Base-by-base conservation (phyloP, 1,140 invertebrate genomes). In the Pachyrhynchus sulphureomaculatus region DNA sequence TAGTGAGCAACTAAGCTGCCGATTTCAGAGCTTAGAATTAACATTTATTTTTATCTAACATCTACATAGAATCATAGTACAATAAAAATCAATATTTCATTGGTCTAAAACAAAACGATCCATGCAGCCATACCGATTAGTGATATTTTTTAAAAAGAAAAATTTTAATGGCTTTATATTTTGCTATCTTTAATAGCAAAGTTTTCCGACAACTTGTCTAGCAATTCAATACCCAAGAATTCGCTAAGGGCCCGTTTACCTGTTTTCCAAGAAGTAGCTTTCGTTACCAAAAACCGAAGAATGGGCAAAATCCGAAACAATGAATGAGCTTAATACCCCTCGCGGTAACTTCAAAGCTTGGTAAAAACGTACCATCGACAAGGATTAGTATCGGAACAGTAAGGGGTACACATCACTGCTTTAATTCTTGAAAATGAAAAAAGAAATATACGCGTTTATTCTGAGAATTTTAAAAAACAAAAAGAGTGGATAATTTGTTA, bases 251-350 rank as follows among this genome's bases (percentile, higher is more conserved):
- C 36, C 51, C 17, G 17, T 15, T 53, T 53, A 53, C 51, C 51
- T 53, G 51, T 39, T 41, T 53, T 39, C 37, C 34, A 24, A 41
- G 51, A 41, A 53, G n/a, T 29, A 12, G 13, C n/a, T 53, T 53
- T 53, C 17, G 24, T 26, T 20, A 18, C 32, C 15, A 32, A 53
- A 53, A 41, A 10, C 15, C 17, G 34, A 41, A 53, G 51, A 53
- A 53, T 41, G 51, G 51, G 10, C 59, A 26, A 36, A 26, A 15
- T 32, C 41, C 34, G 34, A 52, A 60, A 62, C 51, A 62, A 62
- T 62, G 60, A 53, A 55, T 62, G 34, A 41, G 33, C 34, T 26
- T 34, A 41, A 41, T 34, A 24, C 41, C 51, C 23, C 51, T 37
- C 51, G 51, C 51, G 51, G 51, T 41, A 21, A 39, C 34, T 53